Conservation (phyloP, 1,140 invertebrate species). For the Solenopsis fugax region DNA sequence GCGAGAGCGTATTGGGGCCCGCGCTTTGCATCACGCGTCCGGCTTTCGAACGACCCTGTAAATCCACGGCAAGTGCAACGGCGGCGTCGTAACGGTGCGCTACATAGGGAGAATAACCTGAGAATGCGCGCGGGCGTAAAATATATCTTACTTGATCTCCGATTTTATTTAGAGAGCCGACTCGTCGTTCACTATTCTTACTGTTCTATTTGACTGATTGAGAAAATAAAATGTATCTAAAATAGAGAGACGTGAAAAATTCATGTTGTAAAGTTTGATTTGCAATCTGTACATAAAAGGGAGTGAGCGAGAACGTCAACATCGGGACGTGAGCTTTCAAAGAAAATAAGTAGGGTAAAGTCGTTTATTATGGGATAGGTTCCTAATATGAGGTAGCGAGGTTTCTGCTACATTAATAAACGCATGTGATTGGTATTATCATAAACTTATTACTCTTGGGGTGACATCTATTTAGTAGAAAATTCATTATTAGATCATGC, state of each 20-base stretch:
- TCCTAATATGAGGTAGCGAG: too few species aligned
- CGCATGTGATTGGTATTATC: too few species aligned
- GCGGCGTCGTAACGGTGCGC: constrained; percentile 25
- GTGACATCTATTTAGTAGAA: too few species aligned
- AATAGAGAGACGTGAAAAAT: neutral
- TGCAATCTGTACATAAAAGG: neutral
- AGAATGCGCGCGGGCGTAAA: neutral
- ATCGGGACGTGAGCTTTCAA: neutral
- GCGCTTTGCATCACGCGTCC: constrained; percentile 29
- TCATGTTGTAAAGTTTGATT: neutral
- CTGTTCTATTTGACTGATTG: neutral
- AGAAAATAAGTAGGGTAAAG: neutral
- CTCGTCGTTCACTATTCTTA: neutral
- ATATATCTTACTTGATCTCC: neutral
- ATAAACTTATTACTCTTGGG: too few species aligned
- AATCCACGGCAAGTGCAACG: constrained; percentile 51
- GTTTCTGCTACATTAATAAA: too few species aligned
- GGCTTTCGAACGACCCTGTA: constrained; percentile 55
- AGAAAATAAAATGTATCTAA: neutral
- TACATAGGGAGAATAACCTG: neutral
- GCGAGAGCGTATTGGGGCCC: constrained; percentile 40
- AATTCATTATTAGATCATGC: too few species aligned
- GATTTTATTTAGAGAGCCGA: neutral
- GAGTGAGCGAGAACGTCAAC: neutral
- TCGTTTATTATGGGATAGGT: too few species aligned